These are phyloP conservation scores for Bucorvus abyssinicus DNA, from an alignment of 2,797 vertebrate genomes.

Conservation along the genomic window DNA sequence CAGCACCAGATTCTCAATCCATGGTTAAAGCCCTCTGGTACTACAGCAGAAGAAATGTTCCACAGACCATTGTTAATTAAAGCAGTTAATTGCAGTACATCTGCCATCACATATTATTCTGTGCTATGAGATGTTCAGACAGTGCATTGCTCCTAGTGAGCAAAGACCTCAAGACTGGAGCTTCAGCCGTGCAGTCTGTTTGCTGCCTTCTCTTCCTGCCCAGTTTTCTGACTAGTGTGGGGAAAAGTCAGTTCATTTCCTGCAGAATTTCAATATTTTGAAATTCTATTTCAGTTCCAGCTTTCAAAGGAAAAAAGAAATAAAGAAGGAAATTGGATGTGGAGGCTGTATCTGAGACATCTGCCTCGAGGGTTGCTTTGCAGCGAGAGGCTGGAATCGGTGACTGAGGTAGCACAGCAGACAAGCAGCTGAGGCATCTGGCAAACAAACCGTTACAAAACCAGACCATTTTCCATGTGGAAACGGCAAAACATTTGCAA, in stretches of 20 bases:
- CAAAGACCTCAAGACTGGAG: neutral
- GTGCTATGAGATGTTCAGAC: accelerated
- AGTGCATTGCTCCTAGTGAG: neutral
- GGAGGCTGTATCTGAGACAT: neutral
- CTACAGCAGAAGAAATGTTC: neutral
- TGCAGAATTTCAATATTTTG: constrained; percentile 38
- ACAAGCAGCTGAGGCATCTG: neutral
- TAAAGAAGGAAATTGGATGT: neutral
- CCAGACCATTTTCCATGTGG: neutral
- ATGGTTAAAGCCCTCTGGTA: neutral
- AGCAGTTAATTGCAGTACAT: neutral
- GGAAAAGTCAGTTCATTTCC: constrained; percentile 47
- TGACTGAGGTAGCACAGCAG: neutral
- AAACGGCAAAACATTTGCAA: constrained; percentile 1
- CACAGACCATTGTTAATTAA: neutral
- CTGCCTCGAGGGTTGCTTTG: neutral
- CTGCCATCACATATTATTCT: neutral
- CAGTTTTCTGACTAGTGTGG: neutral
- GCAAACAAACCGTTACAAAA: neutral
- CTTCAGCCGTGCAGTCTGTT: neutral
- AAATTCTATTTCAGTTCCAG: constrained; percentile 25
- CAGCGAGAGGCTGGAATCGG: neutral
- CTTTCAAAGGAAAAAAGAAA: neutral
- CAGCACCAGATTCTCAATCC: neutral
- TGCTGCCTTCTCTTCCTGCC: neutral